Conservation (phyloP, 2,797 vertebrate species). For the Aplochiton taeniatus region DNA sequence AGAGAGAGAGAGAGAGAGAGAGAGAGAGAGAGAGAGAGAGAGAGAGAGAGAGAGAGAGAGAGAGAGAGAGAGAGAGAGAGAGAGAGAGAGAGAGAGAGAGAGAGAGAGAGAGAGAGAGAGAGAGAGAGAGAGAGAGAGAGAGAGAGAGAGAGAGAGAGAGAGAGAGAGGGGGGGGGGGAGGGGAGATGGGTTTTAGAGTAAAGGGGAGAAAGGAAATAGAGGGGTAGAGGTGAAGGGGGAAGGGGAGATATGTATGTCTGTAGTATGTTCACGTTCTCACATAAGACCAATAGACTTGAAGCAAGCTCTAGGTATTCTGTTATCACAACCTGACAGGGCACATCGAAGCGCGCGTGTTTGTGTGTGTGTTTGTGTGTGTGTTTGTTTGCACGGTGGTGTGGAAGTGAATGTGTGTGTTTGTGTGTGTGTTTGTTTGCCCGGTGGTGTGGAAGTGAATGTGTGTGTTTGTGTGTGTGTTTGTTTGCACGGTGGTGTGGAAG, state of each 20-base stretch:
- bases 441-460: slow-evolving; percentile 10
- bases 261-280: slow-evolving; percentile 32
- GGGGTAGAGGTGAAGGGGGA: not conserved
- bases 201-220: not conserved
- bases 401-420: slow-evolving; percentile 31
- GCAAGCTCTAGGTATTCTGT: slow-evolving; percentile 11
- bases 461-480: slow-evolving; percentile 17
- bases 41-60: not conserved
- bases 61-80: not conserved
- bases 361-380: slow-evolving; percentile 36
- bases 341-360: slow-evolving; percentile 27
- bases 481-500: slow-evolving; percentile 8
- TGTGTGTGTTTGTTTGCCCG: not conserved
- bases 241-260: slow-evolving; percentile 48
- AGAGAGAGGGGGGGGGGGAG: no score
- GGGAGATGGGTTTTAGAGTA: not conserved
- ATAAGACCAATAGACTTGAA: slow-evolving; percentile 24
- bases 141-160: not conserved
- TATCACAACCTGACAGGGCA: slow-evolving; percentile 24
- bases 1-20: not conserved
- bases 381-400: slow-evolving; percentile 3
- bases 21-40: not conserved
- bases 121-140: not conserved
- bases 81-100: not conserved
- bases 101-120: not conserved